These are phyloP conservation scores for Phoenoteleia sp. DNA, from an alignment of 2,888 invertebrate species.

Conservation along the genomic window DNA sequence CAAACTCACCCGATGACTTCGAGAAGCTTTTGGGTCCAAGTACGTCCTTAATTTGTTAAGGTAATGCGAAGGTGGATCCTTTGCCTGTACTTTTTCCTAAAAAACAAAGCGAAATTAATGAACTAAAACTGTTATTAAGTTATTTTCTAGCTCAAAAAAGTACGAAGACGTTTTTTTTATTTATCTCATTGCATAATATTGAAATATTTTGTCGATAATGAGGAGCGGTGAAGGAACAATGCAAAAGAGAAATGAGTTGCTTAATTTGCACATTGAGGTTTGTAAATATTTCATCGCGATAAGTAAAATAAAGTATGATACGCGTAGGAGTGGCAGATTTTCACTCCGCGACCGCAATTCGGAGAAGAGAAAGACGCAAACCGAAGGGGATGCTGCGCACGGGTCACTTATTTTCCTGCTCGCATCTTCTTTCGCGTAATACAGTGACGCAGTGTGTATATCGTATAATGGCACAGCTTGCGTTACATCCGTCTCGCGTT, in stretches of 20 bases:
- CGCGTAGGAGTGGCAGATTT: conserved; percentile 10
- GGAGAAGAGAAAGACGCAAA: conserved; percentile 68
- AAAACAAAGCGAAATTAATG: conserved; percentile 75
- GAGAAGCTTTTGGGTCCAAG: conserved; percentile 98
- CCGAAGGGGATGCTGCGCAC: conserved; percentile 78
- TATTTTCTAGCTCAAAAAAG: too few relatives aligned
- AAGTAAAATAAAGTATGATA: conserved; percentile 54
- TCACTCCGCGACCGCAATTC: conserved; percentile 56
- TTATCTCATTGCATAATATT: not conserved
- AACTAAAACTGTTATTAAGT: too few relatives aligned
- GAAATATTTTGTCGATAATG: too few relatives aligned
- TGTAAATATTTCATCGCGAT: conserved; percentile 16
- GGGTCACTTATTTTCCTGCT: conserved; percentile 77
- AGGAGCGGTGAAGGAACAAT: not conserved
- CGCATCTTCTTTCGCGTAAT: too few relatives aligned
- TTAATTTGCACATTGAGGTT: conserved; percentile 35
- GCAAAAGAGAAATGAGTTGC: conserved; percentile 32
- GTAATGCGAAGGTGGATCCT: conserved; percentile 98
- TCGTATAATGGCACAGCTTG: conserved; percentile 85
- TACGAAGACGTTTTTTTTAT: too few relatives aligned
- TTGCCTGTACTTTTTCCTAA: conserved; percentile 99
- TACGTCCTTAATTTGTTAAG: conserved; percentile 98
- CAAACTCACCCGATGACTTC: conserved; percentile 96
- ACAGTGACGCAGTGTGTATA: too few relatives aligned
- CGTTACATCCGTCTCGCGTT: conserved; percentile 86